Evolutionary conservation across 1,140 invertebrate genomes (phyloP).

Genomic region (Drosophila truncata): DNA sequence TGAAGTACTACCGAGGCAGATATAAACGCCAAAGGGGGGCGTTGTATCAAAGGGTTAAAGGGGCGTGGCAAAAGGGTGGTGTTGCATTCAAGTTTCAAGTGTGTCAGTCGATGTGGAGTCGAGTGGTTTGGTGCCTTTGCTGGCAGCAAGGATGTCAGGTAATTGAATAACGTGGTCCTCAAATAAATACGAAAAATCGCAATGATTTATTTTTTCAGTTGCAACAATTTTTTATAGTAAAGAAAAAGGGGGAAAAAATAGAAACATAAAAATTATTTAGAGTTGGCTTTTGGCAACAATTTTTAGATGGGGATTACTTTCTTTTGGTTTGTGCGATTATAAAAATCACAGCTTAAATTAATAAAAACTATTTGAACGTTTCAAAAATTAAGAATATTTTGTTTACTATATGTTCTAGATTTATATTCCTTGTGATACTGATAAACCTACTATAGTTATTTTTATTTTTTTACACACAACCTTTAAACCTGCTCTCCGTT

Average conservation of each 20-base stretch:
- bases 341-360: background rate
- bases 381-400: background rate
- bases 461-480: background rate
- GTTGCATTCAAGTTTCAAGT: slow-evolving; percentile 62
- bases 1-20: slow-evolving; percentile 57
- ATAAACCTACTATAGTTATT: background rate
- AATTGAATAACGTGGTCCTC: slow-evolving; percentile 56
- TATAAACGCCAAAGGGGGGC: slow-evolving; percentile 13
- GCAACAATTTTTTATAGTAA: slow-evolving; percentile 9
- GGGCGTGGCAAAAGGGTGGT: slow-evolving; percentile 13
- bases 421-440: background rate
- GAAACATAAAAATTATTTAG: background rate
- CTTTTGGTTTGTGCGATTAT: background rate
- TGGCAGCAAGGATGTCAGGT: slow-evolving; percentile 47
- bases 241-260: background rate
- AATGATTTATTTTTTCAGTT: slow-evolving; percentile 22
- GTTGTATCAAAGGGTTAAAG: slow-evolving; percentile 6
- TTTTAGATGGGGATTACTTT: slow-evolving; percentile 16
- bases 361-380: background rate
- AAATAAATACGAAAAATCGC: slow-evolving; percentile 45
- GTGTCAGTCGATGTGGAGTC: slow-evolving; percentile 39
- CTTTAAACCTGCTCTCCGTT: background rate
- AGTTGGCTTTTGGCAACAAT: slow-evolving; percentile 7
- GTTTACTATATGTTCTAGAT: background rate
- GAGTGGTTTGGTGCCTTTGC: slow-evolving; percentile 30